A percentile compares a stretch with the other conserved stretches of the same genome.
Evolutionary conservation across 1,140 invertebrate species (phyloP).

Genomic region (Vanessa atalanta): DNA sequence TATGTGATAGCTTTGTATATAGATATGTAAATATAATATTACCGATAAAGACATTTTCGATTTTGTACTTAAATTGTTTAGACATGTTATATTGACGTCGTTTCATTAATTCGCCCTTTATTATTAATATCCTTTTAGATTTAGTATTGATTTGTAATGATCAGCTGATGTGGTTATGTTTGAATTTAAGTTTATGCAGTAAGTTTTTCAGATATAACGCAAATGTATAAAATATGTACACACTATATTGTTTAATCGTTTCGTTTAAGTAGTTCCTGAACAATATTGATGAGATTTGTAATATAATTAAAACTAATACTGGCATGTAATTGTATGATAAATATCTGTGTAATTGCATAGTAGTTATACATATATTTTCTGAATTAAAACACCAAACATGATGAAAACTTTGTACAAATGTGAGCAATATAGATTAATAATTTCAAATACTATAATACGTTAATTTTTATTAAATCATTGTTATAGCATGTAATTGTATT

Average conservation of each 20-base stretch:
- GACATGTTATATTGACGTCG: slow-evolving; percentile 32
- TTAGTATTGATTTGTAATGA: slow-evolving; percentile 9
- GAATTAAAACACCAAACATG: slow-evolving; percentile 77
- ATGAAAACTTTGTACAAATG: slow-evolving; percentile 79
- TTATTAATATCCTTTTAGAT: slow-evolving; percentile 12
- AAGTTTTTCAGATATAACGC: slow-evolving; percentile 26
- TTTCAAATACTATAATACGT: slow-evolving; percentile 69
- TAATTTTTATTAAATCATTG: slow-evolving; percentile 71
- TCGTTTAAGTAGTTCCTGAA: slow-evolving; percentile 69
- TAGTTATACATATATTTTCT: slow-evolving; percentile 69
- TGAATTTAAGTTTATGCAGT: slow-evolving; percentile 28
- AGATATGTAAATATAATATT: slow-evolving; percentile 73
- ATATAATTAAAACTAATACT: slow-evolving; percentile 56
- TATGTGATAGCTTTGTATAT: slow-evolving; percentile 80
- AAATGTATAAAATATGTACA: slow-evolving; percentile 30
- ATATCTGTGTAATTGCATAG: slow-evolving; percentile 68
- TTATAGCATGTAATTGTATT: slow-evolving; percentile 72
- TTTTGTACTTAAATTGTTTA: slow-evolving; percentile 76
- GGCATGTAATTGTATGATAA: slow-evolving; percentile 45
- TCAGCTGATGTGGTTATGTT: slow-evolving; percentile 23
- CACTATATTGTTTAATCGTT: slow-evolving; percentile 38
- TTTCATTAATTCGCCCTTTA: slow-evolving; percentile 25
- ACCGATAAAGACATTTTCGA: slow-evolving; percentile 63
- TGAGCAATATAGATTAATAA: slow-evolving; percentile 78
- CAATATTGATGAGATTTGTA: slow-evolving; percentile 57